A percentile compares a stretch with the other conserved stretches of the same genome.
phyloP scores from a whole-genome alignment of 2,113 vertebrate genomes.

The Prunella himalayana region DNA sequence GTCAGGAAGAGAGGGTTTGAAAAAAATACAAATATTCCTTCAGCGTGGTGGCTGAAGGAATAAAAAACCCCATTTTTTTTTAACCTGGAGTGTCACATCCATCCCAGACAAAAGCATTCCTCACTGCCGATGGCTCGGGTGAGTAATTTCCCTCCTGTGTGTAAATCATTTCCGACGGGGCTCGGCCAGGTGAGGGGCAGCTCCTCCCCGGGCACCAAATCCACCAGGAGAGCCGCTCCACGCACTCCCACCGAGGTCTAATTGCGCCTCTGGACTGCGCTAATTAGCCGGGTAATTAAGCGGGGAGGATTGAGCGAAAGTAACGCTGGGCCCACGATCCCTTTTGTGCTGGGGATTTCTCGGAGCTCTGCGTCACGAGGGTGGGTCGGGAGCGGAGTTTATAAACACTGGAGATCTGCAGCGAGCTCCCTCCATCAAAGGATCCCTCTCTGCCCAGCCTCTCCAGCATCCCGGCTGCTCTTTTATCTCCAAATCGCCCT shows the following conservation, averaged over 20 bases:
- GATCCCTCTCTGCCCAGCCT: neutral
- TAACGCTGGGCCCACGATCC: neutral
- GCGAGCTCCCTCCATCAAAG: conserved; percentile 9
- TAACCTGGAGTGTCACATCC: neutral
- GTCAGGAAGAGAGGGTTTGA: neutral
- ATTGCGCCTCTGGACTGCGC: neutral
- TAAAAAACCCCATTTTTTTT: neutral
- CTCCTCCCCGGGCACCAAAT: neutral
- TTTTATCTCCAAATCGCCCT: conserved; percentile 1
- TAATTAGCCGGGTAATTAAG: neutral
- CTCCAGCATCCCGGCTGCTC: neutral
- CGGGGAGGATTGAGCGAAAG: neutral
- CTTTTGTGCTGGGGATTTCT: neutral
- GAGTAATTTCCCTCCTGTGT: conserved; percentile 26
- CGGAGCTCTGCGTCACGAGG: neutral
- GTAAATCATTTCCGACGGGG: neutral
- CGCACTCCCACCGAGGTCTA: neutral
- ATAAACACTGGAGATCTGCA: conserved; percentile 2
- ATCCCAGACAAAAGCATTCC: neutral
- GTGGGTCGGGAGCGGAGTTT: neutral
- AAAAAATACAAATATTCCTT: too few species aligned
- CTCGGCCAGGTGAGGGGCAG: neutral
- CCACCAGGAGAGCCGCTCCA: neutral
- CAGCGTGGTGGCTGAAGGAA: rapidly evolving
- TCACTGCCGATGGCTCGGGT: rapidly evolving